These are phyloP conservation scores for Melanchra persicariae DNA, from an alignment of 2,888 invertebrate genomes.

Conservation along the genomic window DNA sequence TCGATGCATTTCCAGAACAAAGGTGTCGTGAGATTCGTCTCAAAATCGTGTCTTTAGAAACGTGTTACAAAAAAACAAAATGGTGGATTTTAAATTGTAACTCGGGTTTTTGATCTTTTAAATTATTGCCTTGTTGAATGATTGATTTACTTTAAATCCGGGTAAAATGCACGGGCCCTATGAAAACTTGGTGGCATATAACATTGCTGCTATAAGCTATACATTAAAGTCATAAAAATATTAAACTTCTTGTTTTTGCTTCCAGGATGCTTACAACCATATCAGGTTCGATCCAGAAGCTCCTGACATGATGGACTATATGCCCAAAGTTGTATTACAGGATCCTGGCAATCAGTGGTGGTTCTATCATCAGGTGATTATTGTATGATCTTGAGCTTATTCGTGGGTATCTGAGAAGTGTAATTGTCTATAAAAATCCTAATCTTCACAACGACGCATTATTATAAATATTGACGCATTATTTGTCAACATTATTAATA, in stretches of 20 bases:
- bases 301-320: slow-evolving; percentile 70
- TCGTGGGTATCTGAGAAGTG: no score
- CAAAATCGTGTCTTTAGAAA: no score
- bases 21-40: no score
- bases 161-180: neutral
- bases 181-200: neutral
- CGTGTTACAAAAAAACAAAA: no score
- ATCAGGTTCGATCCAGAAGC: slow-evolving; percentile 72
- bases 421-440: neutral
- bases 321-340: slow-evolving; percentile 60
- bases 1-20: no score
- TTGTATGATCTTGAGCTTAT: neutral
- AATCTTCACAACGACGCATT: neutral
- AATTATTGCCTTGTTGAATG: no score
- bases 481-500: no score
- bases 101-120: no score
- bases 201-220: neutral
- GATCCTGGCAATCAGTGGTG: slow-evolving; percentile 71
- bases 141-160: no score
- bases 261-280: slow-evolving; percentile 74
- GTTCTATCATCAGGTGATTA: slow-evolving; percentile 76
- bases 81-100: no score
- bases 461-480: no score
- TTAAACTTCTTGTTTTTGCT: slow-evolving; percentile 19
- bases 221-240: neutral